Evolutionary conservation across 2,888 invertebrate species (phyloP), one percentile per base, ranked within the genome.

Genomic region (Yponomeuta plumbellus): DNA sequence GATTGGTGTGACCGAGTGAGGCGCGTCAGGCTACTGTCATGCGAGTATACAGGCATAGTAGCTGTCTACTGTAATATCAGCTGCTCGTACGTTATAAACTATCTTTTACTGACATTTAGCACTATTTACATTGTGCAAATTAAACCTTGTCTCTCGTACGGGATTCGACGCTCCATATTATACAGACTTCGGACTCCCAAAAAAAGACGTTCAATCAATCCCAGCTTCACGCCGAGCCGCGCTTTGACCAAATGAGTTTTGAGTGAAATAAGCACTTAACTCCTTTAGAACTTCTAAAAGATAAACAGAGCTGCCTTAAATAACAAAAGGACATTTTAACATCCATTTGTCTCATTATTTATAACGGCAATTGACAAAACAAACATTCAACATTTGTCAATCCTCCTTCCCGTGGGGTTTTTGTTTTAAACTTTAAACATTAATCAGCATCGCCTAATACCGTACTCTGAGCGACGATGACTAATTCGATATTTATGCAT

Each of bases 401-500:
- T 22, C 22, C 59, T 21, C 13, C 59, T 59, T 59, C 59, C 21
- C 21, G 23, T 59, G 59, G 21, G 59, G 13, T 59, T 61, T 62
- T 62, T 62, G 62, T 62, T 62, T 26, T 34, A 62, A 52, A 62
- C 62, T 26, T 62, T 17, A 20, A 39, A 39, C 62, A 62, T 62
- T 62, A 62, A 62, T 62, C 72, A 72, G 72, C 68, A 73, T 71
- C 68, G 68, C 70, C 73, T n/a, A 68, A 67, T 52, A 71, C 79
- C 82, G 76, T 84, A 83, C 84, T 86, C 17, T 52, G 44, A 52
- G 44, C 76, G 80, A 85, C 74, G 76, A 78, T 82, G 83, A 86
- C 78, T 83, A 83, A 86, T 85, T 79, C 69, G 75, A 73, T 72
- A 74, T 83, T 84, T 81, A 82, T 76, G 76, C 74, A 74, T 75